These are phyloP conservation scores for Caenorhabditis sp. DNA, from an alignment of 2,888 invertebrate genomes.

Conservation along the genomic window DNA sequence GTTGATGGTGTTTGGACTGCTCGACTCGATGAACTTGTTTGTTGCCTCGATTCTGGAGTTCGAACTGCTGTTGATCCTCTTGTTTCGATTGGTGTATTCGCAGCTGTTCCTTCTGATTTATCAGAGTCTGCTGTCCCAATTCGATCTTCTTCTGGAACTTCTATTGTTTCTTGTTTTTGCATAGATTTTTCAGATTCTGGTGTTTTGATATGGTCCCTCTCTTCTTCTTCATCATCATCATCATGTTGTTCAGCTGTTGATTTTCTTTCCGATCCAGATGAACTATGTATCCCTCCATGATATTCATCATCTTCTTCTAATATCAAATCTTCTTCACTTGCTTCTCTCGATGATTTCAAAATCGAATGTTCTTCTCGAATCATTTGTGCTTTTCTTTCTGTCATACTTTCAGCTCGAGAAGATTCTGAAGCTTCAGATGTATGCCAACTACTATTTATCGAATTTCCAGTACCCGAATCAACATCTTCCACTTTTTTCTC, in stretches of 20 bases:
- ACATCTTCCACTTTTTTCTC: neutral
- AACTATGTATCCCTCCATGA: neutral
- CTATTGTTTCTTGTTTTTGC: too few species aligned
- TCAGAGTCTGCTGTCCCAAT: neutral
- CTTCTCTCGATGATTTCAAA: constrained; percentile 10
- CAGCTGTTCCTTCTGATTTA: too few species aligned
- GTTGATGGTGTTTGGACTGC: neutral
- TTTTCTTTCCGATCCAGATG: neutral
- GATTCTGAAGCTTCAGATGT: constrained; percentile 8
- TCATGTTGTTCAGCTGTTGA: neutral
- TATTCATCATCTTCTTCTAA: constrained; percentile 40
- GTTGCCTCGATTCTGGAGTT: neutral
- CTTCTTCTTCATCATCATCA: constrained; percentile 13
- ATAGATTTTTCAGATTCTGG: too few species aligned
- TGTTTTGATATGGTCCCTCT: neutral
- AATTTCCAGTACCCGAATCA: constrained; percentile 29
- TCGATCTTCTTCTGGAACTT: neutral
- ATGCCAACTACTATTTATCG: constrained; percentile 16
- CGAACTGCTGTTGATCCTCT: neutral
- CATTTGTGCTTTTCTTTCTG: constrained; percentile 44
- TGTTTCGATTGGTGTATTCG: neutral
- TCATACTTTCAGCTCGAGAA: constrained; percentile 23
- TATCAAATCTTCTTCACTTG: constrained; percentile 36
- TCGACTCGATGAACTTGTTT: neutral
- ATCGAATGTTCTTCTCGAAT: constrained; percentile 23